Conservation (phyloP, 2,797 vertebrate species). For the Dendrocincla fuliginosa region DNA sequence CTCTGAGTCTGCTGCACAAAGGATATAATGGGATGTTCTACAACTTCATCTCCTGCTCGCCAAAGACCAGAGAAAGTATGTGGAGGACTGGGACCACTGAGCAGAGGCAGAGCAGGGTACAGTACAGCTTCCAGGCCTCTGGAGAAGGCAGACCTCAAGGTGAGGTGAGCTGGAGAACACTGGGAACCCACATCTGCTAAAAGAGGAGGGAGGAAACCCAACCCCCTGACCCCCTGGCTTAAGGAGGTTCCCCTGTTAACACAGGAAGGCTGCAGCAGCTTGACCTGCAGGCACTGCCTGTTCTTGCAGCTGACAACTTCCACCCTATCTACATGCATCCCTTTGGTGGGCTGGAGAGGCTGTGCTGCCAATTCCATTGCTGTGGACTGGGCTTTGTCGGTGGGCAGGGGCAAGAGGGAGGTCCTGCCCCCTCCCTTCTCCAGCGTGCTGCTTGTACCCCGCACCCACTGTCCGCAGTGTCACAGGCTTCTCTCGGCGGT, state of each 20-base stretch:
- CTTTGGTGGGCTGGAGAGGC: background rate
- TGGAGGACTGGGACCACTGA: background rate
- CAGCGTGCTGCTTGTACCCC: background rate
- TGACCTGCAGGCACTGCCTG: background rate
- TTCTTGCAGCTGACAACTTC: background rate
- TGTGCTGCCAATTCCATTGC: rapidly evolving
- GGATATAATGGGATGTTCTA: background rate
- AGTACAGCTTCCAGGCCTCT: background rate
- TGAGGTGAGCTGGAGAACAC: background rate
- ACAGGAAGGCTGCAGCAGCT: background rate
- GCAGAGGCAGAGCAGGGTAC: background rate
- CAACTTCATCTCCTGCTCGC: background rate
- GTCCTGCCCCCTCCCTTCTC: background rate
- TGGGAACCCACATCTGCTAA: background rate
- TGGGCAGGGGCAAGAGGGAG: background rate
- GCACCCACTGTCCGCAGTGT: background rate
- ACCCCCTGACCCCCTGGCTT: background rate
- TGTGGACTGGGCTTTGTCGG: rapidly evolving
- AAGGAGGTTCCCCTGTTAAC: background rate
- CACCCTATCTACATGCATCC: background rate
- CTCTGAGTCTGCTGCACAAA: background rate
- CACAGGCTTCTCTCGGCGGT: conserved; percentile 85
- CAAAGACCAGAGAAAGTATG: background rate
- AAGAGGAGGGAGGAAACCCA: background rate
- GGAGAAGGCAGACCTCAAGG: background rate